phyloP scores from a whole-genome alignment of 2,888 invertebrate genomes.

The Chaitophorus viminalis region DNA sequence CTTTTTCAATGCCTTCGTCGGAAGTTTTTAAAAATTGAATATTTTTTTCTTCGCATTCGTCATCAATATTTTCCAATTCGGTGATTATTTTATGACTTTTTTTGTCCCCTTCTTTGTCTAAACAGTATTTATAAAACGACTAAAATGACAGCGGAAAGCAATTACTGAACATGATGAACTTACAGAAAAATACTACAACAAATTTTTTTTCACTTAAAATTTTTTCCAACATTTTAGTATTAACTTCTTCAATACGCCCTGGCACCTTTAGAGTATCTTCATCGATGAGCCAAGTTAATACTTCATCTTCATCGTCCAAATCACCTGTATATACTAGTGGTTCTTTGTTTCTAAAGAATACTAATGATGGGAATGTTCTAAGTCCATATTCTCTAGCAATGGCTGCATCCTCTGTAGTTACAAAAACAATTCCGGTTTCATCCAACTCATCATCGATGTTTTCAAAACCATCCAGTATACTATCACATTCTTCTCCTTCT shows the following conservation, averaged over 20 bases:
- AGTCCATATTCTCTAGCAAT: slow-evolving; percentile 87
- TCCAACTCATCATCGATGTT: slow-evolving; percentile 93
- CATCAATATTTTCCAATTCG: slow-evolving; percentile 91
- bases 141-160: background rate
- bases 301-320: slow-evolving; percentile 90
- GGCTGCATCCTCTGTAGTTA: slow-evolving; percentile 85
- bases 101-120: slow-evolving; percentile 90
- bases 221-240: slow-evolving; percentile 88
- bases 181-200: slow-evolving; percentile 93
- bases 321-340: slow-evolving; percentile 86
- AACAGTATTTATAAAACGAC: slow-evolving; percentile 63
- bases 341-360: slow-evolving; percentile 91
- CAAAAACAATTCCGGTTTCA: slow-evolving; percentile 92
- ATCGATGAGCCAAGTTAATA: slow-evolving; percentile 89
- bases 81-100: slow-evolving; percentile 87
- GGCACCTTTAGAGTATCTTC: slow-evolving; percentile 91
- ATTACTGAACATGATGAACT: slow-evolving; percentile 68
- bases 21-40: slow-evolving; percentile 93
- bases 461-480: slow-evolving; percentile 85
- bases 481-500: slow-evolving; percentile 87
- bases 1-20: slow-evolving; percentile 85
- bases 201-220: slow-evolving; percentile 87
- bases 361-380: slow-evolving; percentile 84
- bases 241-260: slow-evolving; percentile 92
- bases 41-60: slow-evolving; percentile 90